phyloP scores from a whole-genome alignment of 2,113 vertebrate genomes.

The Mesocricetus auratus region DNA sequence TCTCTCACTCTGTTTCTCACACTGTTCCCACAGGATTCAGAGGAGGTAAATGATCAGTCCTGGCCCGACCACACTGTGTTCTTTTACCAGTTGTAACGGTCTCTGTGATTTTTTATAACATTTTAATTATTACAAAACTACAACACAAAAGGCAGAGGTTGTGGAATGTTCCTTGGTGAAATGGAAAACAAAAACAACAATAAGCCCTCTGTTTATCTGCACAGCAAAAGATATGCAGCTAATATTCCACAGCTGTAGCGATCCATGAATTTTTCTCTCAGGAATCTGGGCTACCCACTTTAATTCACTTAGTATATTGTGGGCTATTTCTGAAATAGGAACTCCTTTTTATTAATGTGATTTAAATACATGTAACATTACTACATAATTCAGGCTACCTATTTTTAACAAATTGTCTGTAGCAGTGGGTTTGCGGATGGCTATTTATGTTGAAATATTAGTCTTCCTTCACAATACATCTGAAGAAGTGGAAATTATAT shows the following conservation, averaged over 20 bases:
- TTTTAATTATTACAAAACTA: constrained; percentile 15
- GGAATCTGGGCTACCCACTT: background rate
- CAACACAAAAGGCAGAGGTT: background rate
- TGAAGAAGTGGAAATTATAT: background rate
- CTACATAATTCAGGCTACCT: background rate
- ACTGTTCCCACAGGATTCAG: background rate
- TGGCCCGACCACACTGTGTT: background rate
- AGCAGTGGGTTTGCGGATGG: background rate
- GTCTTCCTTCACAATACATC: background rate
- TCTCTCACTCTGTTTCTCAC: background rate
- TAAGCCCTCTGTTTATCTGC: background rate
- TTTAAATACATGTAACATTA: background rate
- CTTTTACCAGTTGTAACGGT: background rate
- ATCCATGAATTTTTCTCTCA: background rate
- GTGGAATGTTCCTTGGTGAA: background rate
- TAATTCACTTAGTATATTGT: background rate
- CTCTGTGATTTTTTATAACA: background rate
- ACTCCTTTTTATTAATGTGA: background rate
- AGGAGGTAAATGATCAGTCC: background rate
- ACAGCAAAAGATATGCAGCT: background rate
- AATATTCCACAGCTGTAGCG: background rate
- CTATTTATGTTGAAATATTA: background rate
- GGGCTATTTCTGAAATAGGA: constrained; percentile 21
- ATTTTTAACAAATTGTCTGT: background rate
- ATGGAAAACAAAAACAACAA: background rate